phyloP scores from a whole-genome alignment of 2,888 invertebrate species.

The Lepidocyrtinus sp. region DNA sequence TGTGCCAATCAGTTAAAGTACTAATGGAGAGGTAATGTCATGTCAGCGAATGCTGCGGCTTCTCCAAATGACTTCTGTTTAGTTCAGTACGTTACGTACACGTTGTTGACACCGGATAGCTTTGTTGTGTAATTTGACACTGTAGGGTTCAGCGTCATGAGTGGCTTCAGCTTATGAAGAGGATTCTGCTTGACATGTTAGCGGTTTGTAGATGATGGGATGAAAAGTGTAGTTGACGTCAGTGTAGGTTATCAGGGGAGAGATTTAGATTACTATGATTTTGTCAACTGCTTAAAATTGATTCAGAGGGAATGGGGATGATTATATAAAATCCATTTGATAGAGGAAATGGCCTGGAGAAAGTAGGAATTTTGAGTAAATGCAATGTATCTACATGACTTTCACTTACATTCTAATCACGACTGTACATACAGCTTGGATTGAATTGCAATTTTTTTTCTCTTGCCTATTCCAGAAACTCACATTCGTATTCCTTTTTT shows the following conservation, averaged over 20 bases:
- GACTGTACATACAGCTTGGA: neutral
- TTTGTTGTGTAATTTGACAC: constrained; percentile 1
- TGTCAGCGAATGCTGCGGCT: neutral
- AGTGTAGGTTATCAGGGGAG: constrained; percentile 5
- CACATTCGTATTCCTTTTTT: neutral
- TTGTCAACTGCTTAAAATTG: neutral
- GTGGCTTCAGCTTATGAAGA: neutral
- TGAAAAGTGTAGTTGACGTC: neutral
- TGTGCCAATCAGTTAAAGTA: neutral
- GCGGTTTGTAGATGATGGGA: neutral
- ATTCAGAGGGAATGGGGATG: neutral
- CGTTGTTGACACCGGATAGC: neutral
- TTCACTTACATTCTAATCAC: neutral
- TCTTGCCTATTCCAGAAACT: neutral
- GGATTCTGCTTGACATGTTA: neutral
- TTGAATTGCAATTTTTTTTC: neutral
- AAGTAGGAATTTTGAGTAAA: neutral
- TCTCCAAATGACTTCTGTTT: neutral
- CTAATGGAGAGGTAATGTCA: neutral
- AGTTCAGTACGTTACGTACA: neutral
- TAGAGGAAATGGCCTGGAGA: neutral
- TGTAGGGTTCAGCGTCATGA: neutral
- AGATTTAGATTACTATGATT: no score
- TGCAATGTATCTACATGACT: neutral
- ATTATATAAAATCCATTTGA: neutral